Percentiles rank a stretch among this genome's conserved stretches.
Conservation (phyloP, 1,140 invertebrate genomes). For the Nebria ingens region DNA sequence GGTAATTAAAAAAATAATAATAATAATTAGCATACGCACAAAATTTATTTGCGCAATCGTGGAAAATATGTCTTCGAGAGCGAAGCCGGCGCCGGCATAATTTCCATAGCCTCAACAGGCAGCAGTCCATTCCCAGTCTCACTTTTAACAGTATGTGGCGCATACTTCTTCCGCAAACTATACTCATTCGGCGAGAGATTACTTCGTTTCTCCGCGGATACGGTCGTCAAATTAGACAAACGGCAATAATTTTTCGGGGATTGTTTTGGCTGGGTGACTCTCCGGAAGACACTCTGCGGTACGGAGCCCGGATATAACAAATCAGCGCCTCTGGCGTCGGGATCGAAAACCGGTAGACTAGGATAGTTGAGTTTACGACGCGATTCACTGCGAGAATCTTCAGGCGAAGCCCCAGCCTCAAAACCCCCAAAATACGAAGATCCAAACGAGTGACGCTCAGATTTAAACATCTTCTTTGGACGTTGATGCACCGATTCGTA, state of each 20-base stretch:
- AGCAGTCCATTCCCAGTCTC: background rate
- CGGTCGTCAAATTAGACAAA: no score
- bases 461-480: background rate
- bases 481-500: background rate
- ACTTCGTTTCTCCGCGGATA: no score
- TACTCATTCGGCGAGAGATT: background rate
- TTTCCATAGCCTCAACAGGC: no score
- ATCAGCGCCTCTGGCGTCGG: background rate
- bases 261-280: background rate
- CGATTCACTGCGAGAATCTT: background rate
- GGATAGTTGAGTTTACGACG: background rate
- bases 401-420: background rate
- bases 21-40: no score
- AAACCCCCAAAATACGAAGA: no score
- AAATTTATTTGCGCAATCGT: no score
- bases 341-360: background rate
- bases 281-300: background rate
- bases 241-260: background rate
- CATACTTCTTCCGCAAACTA: slow-evolving; percentile 5
- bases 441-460: no score
- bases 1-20: no score
- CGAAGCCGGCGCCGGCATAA: no score
- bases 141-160: background rate
- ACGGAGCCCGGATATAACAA: background rate
- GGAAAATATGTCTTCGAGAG: no score